Percentiles rank a stretch among this genome's conserved stretches.
phyloP scores from a whole-genome alignment of 2,888 invertebrate genomes.

The Melinaea menophilus region DNA sequence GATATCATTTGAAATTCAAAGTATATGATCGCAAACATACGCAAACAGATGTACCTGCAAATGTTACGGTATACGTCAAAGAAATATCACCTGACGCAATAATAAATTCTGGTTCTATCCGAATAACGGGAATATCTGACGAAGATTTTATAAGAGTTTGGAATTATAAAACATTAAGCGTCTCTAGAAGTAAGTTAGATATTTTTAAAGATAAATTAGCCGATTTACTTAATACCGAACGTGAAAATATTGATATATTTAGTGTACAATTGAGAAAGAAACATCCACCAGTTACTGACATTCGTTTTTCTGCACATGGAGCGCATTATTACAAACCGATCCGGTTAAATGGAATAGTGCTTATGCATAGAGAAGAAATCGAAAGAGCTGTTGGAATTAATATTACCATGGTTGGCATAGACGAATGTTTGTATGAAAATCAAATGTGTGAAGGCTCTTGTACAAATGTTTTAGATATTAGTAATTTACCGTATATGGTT shows the following conservation, averaged over 20 bases:
- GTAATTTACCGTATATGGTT: conserved; percentile 94
- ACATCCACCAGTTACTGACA: conserved; percentile 92
- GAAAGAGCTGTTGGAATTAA: conserved; percentile 96
- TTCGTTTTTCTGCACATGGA: conserved; percentile 96
- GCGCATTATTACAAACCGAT: conserved; percentile 97
- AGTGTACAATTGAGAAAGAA: conserved; percentile 94
- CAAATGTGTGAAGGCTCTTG: conserved; percentile 98
- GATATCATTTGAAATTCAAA: conserved; percentile 87
- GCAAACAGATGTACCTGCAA: conserved; percentile 96
- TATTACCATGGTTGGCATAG: conserved; percentile 98
- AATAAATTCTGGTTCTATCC: conserved; percentile 94
- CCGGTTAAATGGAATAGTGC: conserved; percentile 94
- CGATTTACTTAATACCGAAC: conserved; percentile 88
- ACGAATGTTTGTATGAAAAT: conserved; percentile 96
- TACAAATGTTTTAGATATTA: conserved; percentile 93
- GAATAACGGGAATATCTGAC: conserved; percentile 95
- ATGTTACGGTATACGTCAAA: conserved; percentile 95
- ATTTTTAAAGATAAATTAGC: conserved; percentile 92
- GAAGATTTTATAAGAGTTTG: conserved; percentile 97
- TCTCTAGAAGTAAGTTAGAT: conserved; percentile 92
- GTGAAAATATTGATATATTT: conserved; percentile 96
- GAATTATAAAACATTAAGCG: conserved; percentile 92
- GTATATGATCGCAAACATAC: conserved; percentile 97
- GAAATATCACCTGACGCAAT: conserved; percentile 98
- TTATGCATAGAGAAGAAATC: conserved; percentile 95